Base-by-base conservation (phyloP, 2,888 invertebrate species). In the Mylabris sibirica region DNA sequence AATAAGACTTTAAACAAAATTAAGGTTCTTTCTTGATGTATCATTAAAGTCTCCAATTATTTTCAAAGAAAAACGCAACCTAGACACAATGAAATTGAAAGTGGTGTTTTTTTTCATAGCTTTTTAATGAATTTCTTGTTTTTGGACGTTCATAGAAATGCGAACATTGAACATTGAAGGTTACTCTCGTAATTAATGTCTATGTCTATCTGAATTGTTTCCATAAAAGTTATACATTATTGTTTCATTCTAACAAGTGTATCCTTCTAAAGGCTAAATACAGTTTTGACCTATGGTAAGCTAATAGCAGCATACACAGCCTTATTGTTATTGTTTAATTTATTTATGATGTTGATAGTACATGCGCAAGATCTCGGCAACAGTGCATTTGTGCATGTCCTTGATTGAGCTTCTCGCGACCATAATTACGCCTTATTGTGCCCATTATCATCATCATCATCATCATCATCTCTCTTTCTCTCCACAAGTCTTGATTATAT, bases 291-390 rank as follows among this genome's bases (percentile, higher is more conserved):
- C 62, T 62, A 62, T 38, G 62, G 20, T 61, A 38, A 61, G 38
- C 20, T 41, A 24, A 3, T 20, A n/a, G 9, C 60, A n/a, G n/a
- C 35, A 30, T 30, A 38, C 30, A 22, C 60, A 14, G 62, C 62
- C 62, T 62, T 62, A 62, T 62, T 62, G 62, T 62, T 38, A 22
- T 38, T 61, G 34, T 61, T 61, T 57, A 57, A 57, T 57, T 57
- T 57, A 57, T 57, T 57, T 57, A 57, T 57, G 57, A 57, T 57
- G 57, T 53, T 24, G 22, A 53, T 53, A 12, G 57, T 57, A 12
- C 57, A 57, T 57, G 57, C 57, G 57, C 57, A 62, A 41, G 20
- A 62, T 62, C 62, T 35, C 62, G 62, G 35, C 62, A 62, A 62
- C 62, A 44, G 38, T 35, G 62, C 62, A 62, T 62, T 62, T 62